These are phyloP conservation scores for Dendropsophus ebraccatus DNA, from an alignment of 2,113 vertebrate species.

Conservation along the genomic window DNA sequence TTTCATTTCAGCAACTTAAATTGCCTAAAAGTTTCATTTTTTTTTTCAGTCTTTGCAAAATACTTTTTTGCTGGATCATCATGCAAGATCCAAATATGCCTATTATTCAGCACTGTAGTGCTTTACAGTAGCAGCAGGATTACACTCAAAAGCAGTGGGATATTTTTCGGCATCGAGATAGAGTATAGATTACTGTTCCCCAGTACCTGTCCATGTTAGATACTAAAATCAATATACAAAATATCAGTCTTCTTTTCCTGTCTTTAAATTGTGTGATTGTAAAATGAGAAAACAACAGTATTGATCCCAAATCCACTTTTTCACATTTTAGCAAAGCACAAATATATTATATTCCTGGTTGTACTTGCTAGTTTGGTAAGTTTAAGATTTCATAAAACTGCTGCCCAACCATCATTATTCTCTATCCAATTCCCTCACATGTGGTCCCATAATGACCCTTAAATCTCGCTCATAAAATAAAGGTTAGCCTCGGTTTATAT, in stretches of 20 bases:
- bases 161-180: conserved; percentile 8
- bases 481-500: no score
- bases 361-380: no score
- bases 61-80: conserved; percentile 4
- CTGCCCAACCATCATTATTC: no score
- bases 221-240: not conserved
- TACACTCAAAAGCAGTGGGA: not conserved
- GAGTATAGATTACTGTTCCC: not conserved
- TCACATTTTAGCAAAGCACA: not conserved
- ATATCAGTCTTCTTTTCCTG: not conserved
- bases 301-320: not conserved
- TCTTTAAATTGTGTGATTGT: not conserved
- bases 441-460: no score
- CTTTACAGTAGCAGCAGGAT: not conserved
- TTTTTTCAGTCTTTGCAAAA: not conserved
- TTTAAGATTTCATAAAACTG: no score
- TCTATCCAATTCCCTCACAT: no score
- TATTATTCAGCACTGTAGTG: not conserved
- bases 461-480: no score
- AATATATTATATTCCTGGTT: not conserved
- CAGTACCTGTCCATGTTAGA: not conserved
- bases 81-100: not conserved
- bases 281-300: not conserved
- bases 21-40: conserved; percentile 4
- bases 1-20: not conserved